Conservation (phyloP, 2,113 vertebrate species). For the Corythoichthys haematopterus region DNA sequence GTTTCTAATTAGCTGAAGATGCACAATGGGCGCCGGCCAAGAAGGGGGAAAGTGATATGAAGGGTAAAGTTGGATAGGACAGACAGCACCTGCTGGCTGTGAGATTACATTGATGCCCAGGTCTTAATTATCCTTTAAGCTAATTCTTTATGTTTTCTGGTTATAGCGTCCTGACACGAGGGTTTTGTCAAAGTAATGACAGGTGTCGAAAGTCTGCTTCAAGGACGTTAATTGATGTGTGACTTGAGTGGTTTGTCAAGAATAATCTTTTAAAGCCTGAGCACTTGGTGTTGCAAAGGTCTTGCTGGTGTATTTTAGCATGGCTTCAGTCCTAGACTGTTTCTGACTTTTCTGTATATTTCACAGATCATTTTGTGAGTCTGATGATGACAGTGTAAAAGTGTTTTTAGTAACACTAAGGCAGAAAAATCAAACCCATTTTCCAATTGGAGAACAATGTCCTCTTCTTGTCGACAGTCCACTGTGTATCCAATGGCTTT, state of each 20-base stretch:
- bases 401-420: not conserved
- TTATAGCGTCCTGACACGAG: not conserved
- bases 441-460: not conserved
- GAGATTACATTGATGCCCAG: not conserved
- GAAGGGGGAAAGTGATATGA: not conserved
- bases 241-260: not conserved
- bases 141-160: not conserved
- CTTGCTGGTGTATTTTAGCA: no score
- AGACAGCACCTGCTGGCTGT: conserved; percentile 2
- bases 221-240: not conserved
- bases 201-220: not conserved
- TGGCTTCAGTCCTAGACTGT: not conserved
- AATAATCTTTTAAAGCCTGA: not conserved
- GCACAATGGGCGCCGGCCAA: conserved; percentile 55
- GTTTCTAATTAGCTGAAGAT: conserved; percentile 72
- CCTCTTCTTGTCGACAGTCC: conserved; percentile 53
- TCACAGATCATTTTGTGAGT: not conserved
- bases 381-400: not conserved
- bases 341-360: not conserved
- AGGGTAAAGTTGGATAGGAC: not conserved
- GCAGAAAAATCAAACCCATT: not conserved
- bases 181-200: not conserved
- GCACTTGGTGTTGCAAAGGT: not conserved
- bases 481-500: conserved; percentile 96
- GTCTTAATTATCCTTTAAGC: not conserved